Percentiles rank a stretch among this genome's conserved stretches.
Conservation (phyloP, 2,113 vertebrate species). For the Anolis sagrei region DNA sequence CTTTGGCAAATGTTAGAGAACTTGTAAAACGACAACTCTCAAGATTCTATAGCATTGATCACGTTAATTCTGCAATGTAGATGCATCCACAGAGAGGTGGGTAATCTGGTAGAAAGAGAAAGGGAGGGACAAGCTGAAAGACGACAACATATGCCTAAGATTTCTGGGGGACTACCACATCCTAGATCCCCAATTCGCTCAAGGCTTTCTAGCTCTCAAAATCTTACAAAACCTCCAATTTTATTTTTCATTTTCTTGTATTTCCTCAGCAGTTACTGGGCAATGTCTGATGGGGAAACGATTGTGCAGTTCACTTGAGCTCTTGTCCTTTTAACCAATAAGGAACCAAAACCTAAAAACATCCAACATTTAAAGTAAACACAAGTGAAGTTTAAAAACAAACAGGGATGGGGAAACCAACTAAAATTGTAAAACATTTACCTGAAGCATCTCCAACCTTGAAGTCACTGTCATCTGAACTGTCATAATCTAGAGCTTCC, state of each 20-base stretch:
- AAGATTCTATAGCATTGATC: no score
- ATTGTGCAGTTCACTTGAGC: not conserved
- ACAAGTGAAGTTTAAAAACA: not conserved
- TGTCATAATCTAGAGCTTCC: slow-evolving; percentile 98
- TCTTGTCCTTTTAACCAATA: not conserved
- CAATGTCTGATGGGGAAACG: not conserved
- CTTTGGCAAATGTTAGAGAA: no score
- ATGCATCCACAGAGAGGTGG: not conserved
- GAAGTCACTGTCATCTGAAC: slow-evolving; percentile 99
- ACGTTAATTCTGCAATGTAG: no score
- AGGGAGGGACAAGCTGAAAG: not conserved
- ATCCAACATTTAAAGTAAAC: not conserved
- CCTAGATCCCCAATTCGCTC: not conserved
- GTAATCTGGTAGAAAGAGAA: not conserved
- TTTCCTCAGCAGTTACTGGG: not conserved
- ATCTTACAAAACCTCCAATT: not conserved
- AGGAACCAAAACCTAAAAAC: not conserved
- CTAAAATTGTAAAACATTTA: slow-evolving; percentile 69
- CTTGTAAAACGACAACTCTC: no score
- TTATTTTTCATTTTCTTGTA: not conserved
- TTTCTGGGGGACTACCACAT: not conserved
- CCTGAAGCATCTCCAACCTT: slow-evolving; percentile 98
- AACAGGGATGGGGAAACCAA: not conserved
- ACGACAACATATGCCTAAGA: not conserved
- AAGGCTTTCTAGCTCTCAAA: not conserved